Conservation (phyloP, 2,888 invertebrate genomes). For the Lochmaea capreae region DNA sequence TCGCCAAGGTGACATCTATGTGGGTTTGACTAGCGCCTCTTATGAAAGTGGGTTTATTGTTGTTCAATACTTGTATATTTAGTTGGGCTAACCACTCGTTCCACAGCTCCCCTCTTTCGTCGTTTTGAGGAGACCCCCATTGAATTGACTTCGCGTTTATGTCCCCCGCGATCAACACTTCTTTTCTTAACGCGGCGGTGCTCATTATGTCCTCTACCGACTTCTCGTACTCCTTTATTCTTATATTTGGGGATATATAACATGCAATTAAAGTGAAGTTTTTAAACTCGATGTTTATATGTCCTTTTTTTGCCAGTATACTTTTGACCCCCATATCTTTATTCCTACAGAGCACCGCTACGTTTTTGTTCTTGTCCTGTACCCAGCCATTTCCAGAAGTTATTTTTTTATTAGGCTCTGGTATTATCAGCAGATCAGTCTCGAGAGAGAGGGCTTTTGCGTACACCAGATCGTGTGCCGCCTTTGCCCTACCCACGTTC, state of each 20-base stretch:
- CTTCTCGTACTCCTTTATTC: not conserved
- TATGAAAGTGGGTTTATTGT: slow-evolving; percentile 24
- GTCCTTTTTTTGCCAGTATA: not conserved
- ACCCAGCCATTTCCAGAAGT: not conserved
- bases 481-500: not conserved
- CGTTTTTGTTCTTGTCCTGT: not conserved
- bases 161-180: slow-evolving; percentile 21
- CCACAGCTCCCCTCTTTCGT: slow-evolving; percentile 23
- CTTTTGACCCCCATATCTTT: not conserved
- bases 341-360: not conserved
- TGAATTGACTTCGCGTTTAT: slow-evolving; percentile 27
- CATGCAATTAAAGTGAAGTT: not conserved
- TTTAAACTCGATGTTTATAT: not conserved
- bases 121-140: slow-evolving; percentile 27
- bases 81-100: slow-evolving; percentile 20
- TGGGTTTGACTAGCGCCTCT: slow-evolving; percentile 1
- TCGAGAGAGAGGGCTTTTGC: not conserved
- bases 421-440: not conserved
- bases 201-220: slow-evolving; percentile 19
- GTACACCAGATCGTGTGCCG: not conserved
- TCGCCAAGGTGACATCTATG: not conserved
- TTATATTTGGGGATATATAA: not conserved
- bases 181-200: not conserved
- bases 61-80: slow-evolving; percentile 14
- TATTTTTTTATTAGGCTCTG: not conserved